These are phyloP conservation scores for Corythoichthys haematopterus DNA, from an alignment of 2,113 vertebrate genomes.

Conservation along the genomic window DNA sequence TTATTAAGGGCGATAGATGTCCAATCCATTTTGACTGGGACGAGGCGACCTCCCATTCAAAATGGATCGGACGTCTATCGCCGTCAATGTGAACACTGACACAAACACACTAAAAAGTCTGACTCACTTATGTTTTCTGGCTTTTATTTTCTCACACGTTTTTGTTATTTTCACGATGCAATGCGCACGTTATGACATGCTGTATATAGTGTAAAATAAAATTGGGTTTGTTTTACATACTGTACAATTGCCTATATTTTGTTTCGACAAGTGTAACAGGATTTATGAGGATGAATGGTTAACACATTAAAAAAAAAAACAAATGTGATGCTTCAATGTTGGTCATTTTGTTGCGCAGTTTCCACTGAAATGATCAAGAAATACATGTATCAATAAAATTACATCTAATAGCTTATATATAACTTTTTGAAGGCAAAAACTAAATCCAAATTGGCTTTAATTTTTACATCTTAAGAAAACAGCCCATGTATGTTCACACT, in stretches of 20 bases:
- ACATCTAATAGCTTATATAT: not conserved
- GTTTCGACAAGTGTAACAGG: conserved; percentile 73
- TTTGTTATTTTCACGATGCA: conserved; percentile 62
- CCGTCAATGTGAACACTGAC: conserved; percentile 1
- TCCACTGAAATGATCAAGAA: not conserved
- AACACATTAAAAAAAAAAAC: conserved; percentile 76
- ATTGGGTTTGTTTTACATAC: conserved; percentile 78
- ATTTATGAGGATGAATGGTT: conserved; percentile 73
- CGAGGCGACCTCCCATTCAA: no score
- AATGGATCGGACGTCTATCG: no score
- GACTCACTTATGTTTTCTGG: conserved; percentile 27
- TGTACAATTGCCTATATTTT: conserved; percentile 79
- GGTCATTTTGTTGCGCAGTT: conserved; percentile 19
- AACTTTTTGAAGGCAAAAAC: not conserved
- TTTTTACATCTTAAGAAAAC: not conserved
- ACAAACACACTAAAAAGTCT: not conserved
- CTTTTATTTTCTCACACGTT: conserved; percentile 39
- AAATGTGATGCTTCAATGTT: conserved; percentile 32
- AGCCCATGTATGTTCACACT: conserved; percentile 64
- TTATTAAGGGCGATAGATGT: no score
- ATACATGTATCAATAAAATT: not conserved
- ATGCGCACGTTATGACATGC: conserved; percentile 66
- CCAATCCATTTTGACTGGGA: no score
- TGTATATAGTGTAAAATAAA: conserved; percentile 81
- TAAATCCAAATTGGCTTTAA: not conserved